These are phyloP conservation scores for Heliocidaris erythrogramma DNA, from an alignment of 35 echinoderm and acorn worm species.

Conservation along the genomic window DNA sequence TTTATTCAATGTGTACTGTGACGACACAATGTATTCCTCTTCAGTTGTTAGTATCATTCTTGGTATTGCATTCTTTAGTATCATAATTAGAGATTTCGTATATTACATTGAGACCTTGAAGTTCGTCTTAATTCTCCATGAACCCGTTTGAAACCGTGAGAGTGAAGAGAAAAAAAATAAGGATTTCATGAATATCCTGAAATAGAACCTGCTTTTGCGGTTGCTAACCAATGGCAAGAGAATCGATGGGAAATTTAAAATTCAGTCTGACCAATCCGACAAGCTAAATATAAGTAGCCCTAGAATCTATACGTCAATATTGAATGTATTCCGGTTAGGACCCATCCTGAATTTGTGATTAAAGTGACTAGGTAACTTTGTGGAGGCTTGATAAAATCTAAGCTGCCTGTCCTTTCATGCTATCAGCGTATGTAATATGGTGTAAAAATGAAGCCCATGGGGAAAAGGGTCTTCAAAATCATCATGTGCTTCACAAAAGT, in stretches of 20 bases:
- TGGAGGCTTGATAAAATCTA: too few species aligned
- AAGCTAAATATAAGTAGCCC: not conserved
- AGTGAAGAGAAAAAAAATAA: not conserved
- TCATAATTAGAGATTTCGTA: not conserved
- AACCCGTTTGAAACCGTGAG: not conserved
- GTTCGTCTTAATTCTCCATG: not conserved
- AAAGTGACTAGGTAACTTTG: too few species aligned
- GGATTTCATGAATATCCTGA: not conserved
- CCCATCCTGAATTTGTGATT: not conserved
- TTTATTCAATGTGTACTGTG: too few species aligned
- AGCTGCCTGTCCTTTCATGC: too few species aligned
- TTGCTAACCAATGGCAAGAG: not conserved
- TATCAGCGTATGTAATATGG: too few species aligned
- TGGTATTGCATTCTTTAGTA: too few species aligned
- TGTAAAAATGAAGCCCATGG: too few species aligned
- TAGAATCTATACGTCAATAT: not conserved
- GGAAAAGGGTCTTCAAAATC: too few species aligned
- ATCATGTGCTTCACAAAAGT: too few species aligned
- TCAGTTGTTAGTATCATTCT: too few species aligned
- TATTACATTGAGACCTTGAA: not conserved
- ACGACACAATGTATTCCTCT: too few species aligned
- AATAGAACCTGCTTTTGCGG: not conserved
- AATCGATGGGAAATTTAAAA: not conserved
- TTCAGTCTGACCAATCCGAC: not conserved
- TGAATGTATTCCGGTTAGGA: not conserved